phyloP scores from a whole-genome alignment of 2,797 vertebrate species.

The Hozukius guyotensis region DNA sequence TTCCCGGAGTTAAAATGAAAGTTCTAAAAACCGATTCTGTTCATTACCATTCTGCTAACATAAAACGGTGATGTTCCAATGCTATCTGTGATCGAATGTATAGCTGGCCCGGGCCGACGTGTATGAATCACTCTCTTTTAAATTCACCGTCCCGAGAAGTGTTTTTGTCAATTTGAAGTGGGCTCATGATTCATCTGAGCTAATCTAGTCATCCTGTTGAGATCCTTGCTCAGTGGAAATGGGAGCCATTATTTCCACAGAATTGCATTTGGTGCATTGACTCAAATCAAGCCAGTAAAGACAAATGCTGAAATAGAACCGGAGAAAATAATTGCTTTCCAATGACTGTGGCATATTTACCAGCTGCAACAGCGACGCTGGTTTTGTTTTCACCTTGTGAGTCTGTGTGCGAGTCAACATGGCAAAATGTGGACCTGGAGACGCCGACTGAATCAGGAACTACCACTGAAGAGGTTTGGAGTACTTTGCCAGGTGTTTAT shows the following conservation, averaged over 20 bases:
- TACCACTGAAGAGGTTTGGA: neutral
- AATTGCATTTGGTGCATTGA: neutral
- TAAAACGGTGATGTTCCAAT: neutral
- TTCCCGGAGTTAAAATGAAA: slow-evolving; percentile 39
- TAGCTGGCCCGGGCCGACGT: neutral
- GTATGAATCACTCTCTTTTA: slow-evolving; percentile 50
- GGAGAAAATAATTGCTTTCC: neutral
- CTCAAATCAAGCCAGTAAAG: neutral
- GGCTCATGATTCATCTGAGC: slow-evolving; percentile 51
- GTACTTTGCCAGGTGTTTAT: neutral
- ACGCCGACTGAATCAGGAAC: too few relatives aligned
- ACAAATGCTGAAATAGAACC: neutral
- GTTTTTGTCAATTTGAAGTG: slow-evolving; percentile 57
- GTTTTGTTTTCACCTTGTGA: neutral
- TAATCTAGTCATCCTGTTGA: slow-evolving; percentile 53
- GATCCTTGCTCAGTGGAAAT: slow-evolving; percentile 35
- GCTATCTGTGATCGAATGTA: slow-evolving; percentile 12
- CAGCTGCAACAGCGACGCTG: neutral
- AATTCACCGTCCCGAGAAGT: slow-evolving; percentile 33
- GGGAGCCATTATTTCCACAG: slow-evolving; percentile 44
- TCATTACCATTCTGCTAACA: slow-evolving; percentile 7
- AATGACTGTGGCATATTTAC: slow-evolving; percentile 1
- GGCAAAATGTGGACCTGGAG: too few relatives aligned
- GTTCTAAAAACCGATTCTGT: neutral
- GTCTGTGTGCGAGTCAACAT: neutral